Percentiles rank a stretch among this genome's conserved stretches.
These are phyloP conservation scores for Tachycineta bicolor DNA, from an alignment of 2,113 vertebrate genomes.

Conservation along the genomic window DNA sequence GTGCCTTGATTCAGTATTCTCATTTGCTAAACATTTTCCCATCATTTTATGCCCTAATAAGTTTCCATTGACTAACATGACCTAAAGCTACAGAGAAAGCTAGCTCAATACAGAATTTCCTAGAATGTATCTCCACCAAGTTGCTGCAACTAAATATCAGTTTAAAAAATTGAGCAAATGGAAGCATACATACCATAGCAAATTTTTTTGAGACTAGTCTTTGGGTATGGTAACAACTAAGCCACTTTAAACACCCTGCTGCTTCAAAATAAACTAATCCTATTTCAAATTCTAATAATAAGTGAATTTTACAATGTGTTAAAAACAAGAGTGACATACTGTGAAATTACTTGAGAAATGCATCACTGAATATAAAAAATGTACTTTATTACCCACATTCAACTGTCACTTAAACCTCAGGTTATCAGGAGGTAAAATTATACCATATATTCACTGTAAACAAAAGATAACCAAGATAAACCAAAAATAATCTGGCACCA, in stretches of 20 bases:
- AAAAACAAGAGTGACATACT: not conserved
- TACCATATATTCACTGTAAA: not conserved
- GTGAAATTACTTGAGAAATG: not conserved
- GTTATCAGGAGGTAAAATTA: not conserved
- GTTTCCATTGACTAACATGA: slow-evolving; percentile 29
- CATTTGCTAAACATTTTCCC: slow-evolving; percentile 27
- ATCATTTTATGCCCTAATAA: slow-evolving; percentile 53
- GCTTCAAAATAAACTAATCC: not conserved
- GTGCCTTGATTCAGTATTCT: not conserved
- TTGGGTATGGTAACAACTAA: not conserved
- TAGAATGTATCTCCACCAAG: not conserved
- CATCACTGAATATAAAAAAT: not conserved
- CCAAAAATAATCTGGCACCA: not conserved
- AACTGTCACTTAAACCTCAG: not conserved
- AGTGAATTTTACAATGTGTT: not conserved
- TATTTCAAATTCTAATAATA: not conserved
- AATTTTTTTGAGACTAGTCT: not conserved
- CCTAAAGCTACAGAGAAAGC: slow-evolving; percentile 23
- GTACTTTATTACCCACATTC: not conserved
- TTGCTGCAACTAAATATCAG: not conserved
- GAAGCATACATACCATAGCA: not conserved
- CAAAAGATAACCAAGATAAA: not conserved
- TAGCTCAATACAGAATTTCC: not conserved
- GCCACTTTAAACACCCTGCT: not conserved
- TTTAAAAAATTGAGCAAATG: not conserved